These are phyloP conservation scores for Hyaena hyaena DNA, from an alignment of 2,113 vertebrate genomes.

Conservation along the genomic window DNA sequence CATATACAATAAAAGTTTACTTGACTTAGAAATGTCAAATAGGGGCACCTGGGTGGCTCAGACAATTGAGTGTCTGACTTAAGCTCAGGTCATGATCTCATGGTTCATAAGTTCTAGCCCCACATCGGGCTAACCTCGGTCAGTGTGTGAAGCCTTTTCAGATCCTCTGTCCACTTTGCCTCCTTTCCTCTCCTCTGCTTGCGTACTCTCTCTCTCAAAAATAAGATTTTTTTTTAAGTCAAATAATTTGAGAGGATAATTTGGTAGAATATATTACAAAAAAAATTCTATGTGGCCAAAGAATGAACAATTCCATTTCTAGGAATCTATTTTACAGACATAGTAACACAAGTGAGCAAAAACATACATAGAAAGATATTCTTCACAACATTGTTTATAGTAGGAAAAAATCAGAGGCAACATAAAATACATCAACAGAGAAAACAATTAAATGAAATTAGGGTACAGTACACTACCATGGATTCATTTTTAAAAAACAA, in stretches of 20 bases:
- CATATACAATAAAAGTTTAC: no score
- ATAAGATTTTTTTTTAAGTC: not conserved
- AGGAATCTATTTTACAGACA: not conserved
- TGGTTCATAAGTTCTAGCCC: not conserved
- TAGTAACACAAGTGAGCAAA: not conserved
- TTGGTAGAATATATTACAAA: not conserved
- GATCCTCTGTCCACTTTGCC: not conserved
- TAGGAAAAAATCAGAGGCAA: constrained; percentile 1
- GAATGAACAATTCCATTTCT: constrained; percentile 5
- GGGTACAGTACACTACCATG: not conserved
- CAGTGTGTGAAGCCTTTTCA: no score
- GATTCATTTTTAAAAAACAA: not conserved
- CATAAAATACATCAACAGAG: not conserved
- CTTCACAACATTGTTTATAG: not conserved
- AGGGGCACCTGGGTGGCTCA: not conserved
- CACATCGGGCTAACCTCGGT: not conserved
- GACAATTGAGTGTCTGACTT: not conserved
- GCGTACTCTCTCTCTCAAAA: not conserved
- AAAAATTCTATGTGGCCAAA: not conserved
- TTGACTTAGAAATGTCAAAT: no score
- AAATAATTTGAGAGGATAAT: not conserved
- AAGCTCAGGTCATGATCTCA: not conserved
- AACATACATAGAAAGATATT: not conserved
- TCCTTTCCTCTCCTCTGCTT: not conserved
- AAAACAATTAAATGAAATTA: not conserved